Base-by-base conservation (phyloP, 2,888 invertebrate species). In the Pogonocherus hispidulus region DNA sequence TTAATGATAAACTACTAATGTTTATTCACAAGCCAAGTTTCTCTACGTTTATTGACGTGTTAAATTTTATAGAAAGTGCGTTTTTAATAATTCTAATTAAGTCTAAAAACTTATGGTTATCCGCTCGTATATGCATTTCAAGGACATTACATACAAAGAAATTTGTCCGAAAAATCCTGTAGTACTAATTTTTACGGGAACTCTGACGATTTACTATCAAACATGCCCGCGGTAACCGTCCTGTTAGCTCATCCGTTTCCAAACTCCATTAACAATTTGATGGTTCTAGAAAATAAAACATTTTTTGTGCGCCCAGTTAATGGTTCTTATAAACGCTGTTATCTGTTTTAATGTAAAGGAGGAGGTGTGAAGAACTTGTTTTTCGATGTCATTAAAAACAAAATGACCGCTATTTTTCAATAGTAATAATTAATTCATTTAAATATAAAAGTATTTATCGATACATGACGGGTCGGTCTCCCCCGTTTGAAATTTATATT, bases 371-470 rank as follows among this genome's bases (percentile, higher is more conserved):
- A 76, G 76, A 79, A 81, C 80, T 78, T 74, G 80, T 81, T 81
- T 79, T 79, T 80, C 74, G 65, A 66, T 78, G 73, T 76, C 80
- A 75, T 81, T 81, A 80, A 79, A 76, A 69, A 65, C 71, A 70
- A 78, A 78, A 80, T 80, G 76, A 77, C 76, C 67, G 79, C 79
- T 73, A 82, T 82, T 81, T 80, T 78, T 81, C 81, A 80, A 76
- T 78, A 75, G 76, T 70, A 77, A 79, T 81, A 79, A 81, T 81
- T 78, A 80, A 81, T 81, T 80, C 80, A 80, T 81, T 82, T 82
- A 74, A 80, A 80, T 82, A 81, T 78, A 80, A 79, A 80, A 79
- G 78, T 76, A 79, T 80, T 81, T 81, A 80, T 79, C 78, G 76
- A 73, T 71, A 78, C 78, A 78, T 73, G 77, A 74, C 74, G 70